Percentiles rank a stretch among this genome's conserved stretches.
Conservation (phyloP, 2,113 vertebrate genomes). For the Coracopsis vasa region DNA sequence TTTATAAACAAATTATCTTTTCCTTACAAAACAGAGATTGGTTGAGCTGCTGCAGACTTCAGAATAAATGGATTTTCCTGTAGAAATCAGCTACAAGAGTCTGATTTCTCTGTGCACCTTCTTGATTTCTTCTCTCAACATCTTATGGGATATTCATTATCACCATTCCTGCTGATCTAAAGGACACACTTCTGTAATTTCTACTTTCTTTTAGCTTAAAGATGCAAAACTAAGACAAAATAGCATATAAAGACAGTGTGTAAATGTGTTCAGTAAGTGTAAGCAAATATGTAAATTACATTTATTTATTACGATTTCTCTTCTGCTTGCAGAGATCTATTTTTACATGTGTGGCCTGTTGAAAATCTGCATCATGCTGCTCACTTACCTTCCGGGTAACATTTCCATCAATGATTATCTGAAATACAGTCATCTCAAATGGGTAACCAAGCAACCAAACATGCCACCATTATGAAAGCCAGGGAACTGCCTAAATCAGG, state of each 20-base stretch:
- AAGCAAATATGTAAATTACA: slow-evolving; percentile 9
- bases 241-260: neutral
- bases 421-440: slow-evolving; percentile 11
- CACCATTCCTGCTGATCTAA: neutral
- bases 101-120: neutral
- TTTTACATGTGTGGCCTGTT: neutral
- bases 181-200: neutral
- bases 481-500: neutral
- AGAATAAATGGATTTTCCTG: neutral
- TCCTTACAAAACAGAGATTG: slow-evolving; percentile 26
- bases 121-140: neutral
- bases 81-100: neutral
- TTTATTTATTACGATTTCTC: neutral
- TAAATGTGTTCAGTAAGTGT: neutral
- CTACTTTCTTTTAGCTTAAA: neutral
- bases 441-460: slow-evolving; percentile 49
- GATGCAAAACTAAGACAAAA: neutral
- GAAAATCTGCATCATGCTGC: neutral
- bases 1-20: slow-evolving; percentile 61
- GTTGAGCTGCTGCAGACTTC: neutral
- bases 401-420: slow-evolving; percentile 21
- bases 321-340: neutral
- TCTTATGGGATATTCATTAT: neutral
- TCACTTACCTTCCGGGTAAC: neutral
- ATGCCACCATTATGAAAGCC: neutral